Percentiles rank a stretch among this genome's conserved stretches.
Conservation (phyloP, 2,888 invertebrate genomes). For the Heliconius hortense region DNA sequence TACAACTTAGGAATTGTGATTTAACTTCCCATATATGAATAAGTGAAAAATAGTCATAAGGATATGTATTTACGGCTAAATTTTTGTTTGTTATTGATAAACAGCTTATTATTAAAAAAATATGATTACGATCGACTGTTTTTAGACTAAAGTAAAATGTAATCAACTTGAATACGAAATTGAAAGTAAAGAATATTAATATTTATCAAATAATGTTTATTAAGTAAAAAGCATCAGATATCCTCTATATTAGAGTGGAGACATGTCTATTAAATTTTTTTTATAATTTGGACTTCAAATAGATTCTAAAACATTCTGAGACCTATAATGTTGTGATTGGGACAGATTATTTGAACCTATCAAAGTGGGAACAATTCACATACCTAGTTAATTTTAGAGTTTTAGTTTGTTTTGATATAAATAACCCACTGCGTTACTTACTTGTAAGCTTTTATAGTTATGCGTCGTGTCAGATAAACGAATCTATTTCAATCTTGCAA, state of each 20-base stretch:
- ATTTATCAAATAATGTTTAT: neutral
- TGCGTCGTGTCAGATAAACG: conserved; percentile 20
- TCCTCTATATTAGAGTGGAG: neutral
- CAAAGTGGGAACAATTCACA: conserved; percentile 73
- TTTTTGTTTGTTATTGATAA: conserved; percentile 46
- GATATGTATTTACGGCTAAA: conserved; percentile 46
- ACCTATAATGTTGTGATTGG: neutral
- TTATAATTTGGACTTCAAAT: conserved; percentile 60
- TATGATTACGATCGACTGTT: conserved; percentile 5
- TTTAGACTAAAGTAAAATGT: neutral
- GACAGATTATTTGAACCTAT: conserved; percentile 51
- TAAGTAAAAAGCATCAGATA: neutral
- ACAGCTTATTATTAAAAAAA: conserved; percentile 1
- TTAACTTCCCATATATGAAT: conserved; percentile 56
- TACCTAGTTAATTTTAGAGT: conserved; percentile 19
- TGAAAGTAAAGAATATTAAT: neutral
- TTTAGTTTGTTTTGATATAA: neutral
- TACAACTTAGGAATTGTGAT: conserved; percentile 64
- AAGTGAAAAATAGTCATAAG: conserved; percentile 55
- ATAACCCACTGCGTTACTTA: conserved; percentile 24
- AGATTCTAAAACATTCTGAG: conserved; percentile 47
- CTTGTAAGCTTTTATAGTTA: neutral
- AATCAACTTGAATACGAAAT: neutral
- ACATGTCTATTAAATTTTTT: neutral
- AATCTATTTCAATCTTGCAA: conserved; percentile 76